Evolutionary conservation across 2,888 invertebrate genomes (phyloP).

Genomic region (Acleris emargana): DNA sequence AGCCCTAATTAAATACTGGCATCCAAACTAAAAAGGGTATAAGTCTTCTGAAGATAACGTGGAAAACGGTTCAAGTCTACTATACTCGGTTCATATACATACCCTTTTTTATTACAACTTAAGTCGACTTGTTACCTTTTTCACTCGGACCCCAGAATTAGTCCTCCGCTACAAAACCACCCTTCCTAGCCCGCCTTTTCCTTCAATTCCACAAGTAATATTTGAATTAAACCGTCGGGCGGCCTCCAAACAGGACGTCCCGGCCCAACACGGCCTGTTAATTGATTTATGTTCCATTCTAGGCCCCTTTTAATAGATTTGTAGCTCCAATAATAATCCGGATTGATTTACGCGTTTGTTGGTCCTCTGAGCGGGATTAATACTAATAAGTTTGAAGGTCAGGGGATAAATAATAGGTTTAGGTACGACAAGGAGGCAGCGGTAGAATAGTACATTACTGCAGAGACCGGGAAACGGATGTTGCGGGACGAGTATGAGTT

Average conservation of each 20-base stretch:
- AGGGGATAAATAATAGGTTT: not conserved
- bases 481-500: too few species aligned
- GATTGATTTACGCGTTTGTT: conserved; percentile 66
- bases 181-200: conserved; percentile 54
- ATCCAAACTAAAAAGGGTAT: too few species aligned
- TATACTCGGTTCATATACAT: too few species aligned
- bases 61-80: too few species aligned
- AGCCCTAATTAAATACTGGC: too few species aligned
- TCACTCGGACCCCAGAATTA: too few species aligned
- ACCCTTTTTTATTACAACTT: too few species aligned
- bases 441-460: too few species aligned
- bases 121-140: too few species aligned
- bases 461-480: too few species aligned
- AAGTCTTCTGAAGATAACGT: too few species aligned
- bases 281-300: conserved; percentile 75
- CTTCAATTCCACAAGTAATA: conserved; percentile 78
- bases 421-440: too few species aligned
- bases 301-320: conserved; percentile 71
- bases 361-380: conserved; percentile 17
- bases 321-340: conserved; percentile 73
- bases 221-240: conserved; percentile 75
- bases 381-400: conserved; percentile 11
- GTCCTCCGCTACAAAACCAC: conserved; percentile 12
- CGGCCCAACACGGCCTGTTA: conserved; percentile 74
- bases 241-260: conserved; percentile 63